Evolutionary conservation across 2,797 vertebrate species (phyloP).

Genomic region (Helostoma temminkii): DNA sequence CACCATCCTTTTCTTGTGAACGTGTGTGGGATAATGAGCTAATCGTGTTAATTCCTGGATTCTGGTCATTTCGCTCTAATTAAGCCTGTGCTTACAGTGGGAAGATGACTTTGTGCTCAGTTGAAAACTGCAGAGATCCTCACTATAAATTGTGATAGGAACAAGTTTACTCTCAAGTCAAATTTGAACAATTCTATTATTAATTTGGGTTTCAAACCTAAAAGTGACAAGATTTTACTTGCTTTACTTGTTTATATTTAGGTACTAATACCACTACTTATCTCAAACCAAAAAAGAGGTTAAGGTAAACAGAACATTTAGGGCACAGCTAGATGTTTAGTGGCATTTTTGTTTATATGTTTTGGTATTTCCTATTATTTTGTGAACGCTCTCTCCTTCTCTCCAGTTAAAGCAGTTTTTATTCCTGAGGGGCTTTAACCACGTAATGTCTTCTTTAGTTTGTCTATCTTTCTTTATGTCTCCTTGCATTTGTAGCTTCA

Average conservation of each 20-base stretch:
- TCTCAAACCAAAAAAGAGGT: conserved; percentile 3
- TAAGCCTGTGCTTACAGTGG: conserved; percentile 1
- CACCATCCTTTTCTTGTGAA: not conserved
- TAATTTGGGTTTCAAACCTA: too few species aligned
- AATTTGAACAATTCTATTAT: not conserved
- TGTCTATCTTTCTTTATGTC: too few species aligned
- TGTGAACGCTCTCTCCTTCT: not conserved
- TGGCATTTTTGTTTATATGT: conserved; percentile 19
- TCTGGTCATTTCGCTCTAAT: conserved; percentile 11
- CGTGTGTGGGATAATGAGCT: conserved; percentile 12
- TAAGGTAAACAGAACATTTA: not conserved
- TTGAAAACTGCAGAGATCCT: not conserved
- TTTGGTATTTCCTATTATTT: conserved; percentile 18
- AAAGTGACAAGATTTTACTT: conserved; percentile 11
- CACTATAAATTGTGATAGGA: not conserved
- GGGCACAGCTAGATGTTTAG: conserved; percentile 19
- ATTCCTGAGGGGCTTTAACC: conserved; percentile 7
- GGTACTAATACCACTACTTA: not conserved
- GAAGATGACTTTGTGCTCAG: not conserved
- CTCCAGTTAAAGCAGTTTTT: not conserved
- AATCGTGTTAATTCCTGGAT: conserved; percentile 1
- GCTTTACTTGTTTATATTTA: not conserved
- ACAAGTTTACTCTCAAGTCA: not conserved
- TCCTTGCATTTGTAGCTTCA: conserved; percentile 7
- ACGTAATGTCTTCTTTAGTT: conserved; percentile 6